Evolutionary conservation across 2,888 invertebrate genomes (phyloP).

Genomic region (Cantharis flavilabris): DNA sequence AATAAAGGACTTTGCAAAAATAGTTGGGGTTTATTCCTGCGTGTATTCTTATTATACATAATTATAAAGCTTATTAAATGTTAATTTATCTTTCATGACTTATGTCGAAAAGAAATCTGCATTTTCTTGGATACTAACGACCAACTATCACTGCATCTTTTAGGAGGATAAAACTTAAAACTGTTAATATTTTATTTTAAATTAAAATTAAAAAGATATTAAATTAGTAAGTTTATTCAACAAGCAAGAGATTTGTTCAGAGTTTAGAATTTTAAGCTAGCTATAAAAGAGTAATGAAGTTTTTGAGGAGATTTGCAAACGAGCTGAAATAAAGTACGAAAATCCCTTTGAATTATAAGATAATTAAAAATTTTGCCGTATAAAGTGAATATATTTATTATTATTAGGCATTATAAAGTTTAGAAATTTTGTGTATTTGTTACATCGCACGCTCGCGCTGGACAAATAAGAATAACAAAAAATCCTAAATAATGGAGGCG

Average conservation of each 20-base stretch:
- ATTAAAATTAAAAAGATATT: background rate
- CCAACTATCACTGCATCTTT: no score
- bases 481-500: slow-evolving; percentile 22
- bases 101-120: no score
- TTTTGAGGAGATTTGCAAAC: slow-evolving; percentile 25
- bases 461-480: slow-evolving; percentile 19
- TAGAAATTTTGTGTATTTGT: slow-evolving; percentile 12
- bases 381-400: slow-evolving; percentile 26
- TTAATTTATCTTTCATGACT: no score
- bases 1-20: no score
- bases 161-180: no score
- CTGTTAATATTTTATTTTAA: background rate
- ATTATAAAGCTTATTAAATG: no score
- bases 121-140: no score
- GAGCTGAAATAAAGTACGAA: slow-evolving; percentile 25
- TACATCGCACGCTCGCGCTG: slow-evolving; percentile 9
- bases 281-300: slow-evolving; percentile 25
- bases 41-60: no score
- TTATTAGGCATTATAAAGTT: slow-evolving; percentile 9
- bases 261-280: slow-evolving; percentile 20
- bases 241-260: slow-evolving; percentile 18
- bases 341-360: slow-evolving; percentile 24
- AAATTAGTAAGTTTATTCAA: slow-evolving; percentile 11
- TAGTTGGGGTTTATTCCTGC: no score
- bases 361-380: slow-evolving; percentile 25